Evolutionary conservation across 2,888 invertebrate genomes (phyloP), one percentile per base, ranked within the genome.

Genomic region (Hololepta plana): DNA sequence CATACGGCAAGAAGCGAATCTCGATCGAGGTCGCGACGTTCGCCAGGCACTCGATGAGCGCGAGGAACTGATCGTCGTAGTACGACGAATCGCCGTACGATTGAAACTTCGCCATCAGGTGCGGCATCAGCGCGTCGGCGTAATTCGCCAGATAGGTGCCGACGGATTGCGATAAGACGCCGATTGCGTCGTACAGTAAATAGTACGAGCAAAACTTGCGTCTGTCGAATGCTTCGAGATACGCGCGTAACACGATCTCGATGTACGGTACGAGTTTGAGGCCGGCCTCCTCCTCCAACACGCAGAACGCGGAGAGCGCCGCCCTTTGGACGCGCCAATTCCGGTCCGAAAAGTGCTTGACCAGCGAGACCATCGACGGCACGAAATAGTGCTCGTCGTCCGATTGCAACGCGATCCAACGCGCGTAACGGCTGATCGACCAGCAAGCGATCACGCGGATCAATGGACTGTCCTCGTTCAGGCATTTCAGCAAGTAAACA

Each of bases 271-370:
- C 69, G 25, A 79, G 51, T 45, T 75, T 73, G 15, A 68, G 63
- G 38, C 72, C 72, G 0, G 77, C 75, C 46, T 77, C 77, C 47
- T 79, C 79, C 51, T 79, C 75, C 22, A 80, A 58, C 1, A 75
- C 75, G 17, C 77, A 79, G 47, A 79, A 79, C 2, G 79, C 76
- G 14, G 73, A 74, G 44, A 79, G 74, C 1, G 77, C 77, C 3
- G 77, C 77, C 45, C 79, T 70, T 49, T 79, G 79, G 6, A 80
- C 77, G 27, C 73, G 51, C 47, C 79, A 80, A 51, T 79, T 80
- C 11, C 63, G 60, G 52, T 79, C 77, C 36, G 77, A 50, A 22
- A 76, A 67, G 39, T 75, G 56, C 41, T 70, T 69, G 40, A 79
- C 46, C 25, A 79, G 51, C 54, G 72, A 66, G 15, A 63, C 66